Evolutionary conservation across 37 sponge, comb jelly and placozoan genomes (phyloP).

Genomic region (Dysidea cf. avara): DNA sequence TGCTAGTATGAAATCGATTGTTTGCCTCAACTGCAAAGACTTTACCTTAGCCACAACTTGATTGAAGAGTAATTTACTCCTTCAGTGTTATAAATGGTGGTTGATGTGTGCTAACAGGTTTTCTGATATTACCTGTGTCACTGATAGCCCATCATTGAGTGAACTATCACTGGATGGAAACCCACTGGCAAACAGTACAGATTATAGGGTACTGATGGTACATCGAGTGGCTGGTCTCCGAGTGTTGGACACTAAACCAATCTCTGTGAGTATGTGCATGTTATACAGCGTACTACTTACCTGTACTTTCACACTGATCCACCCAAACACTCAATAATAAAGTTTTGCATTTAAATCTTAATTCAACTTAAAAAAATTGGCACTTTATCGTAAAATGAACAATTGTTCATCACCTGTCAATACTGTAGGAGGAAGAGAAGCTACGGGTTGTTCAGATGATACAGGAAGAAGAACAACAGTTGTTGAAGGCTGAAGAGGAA

Average conservation of each 20-base stretch:
- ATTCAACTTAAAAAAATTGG: too few relatives aligned
- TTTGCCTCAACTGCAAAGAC: conserved; percentile 77
- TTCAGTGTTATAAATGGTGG: neutral
- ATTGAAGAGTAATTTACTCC: conserved; percentile 54
- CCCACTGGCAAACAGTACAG: conserved; percentile 57
- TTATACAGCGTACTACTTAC: neutral
- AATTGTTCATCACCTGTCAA: too few relatives aligned
- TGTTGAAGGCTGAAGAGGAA: conserved; percentile 21
- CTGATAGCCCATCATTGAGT: conserved; percentile 19
- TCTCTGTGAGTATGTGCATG: conserved; percentile 24
- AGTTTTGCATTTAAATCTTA: too few relatives aligned
- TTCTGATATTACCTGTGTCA: conserved; percentile 45
- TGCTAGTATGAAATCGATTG: conserved; percentile 77
- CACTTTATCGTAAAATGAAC: too few relatives aligned
- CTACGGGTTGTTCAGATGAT: neutral
- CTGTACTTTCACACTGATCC: neutral
- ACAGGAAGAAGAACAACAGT: conserved; percentile 30
- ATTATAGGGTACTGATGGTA: conserved; percentile 33
- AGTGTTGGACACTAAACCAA: conserved; percentile 40
- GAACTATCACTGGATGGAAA: conserved; percentile 76
- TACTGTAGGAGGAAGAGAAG: conserved; percentile 62
- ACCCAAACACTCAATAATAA: too few relatives aligned
- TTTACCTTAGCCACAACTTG: conserved; percentile 90
- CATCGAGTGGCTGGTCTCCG: conserved; percentile 35
- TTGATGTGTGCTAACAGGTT: conserved; percentile 25